Base-by-base conservation (phyloP, 2,113 vertebrate species). In the Poeciliopsis retropinna region DNA sequence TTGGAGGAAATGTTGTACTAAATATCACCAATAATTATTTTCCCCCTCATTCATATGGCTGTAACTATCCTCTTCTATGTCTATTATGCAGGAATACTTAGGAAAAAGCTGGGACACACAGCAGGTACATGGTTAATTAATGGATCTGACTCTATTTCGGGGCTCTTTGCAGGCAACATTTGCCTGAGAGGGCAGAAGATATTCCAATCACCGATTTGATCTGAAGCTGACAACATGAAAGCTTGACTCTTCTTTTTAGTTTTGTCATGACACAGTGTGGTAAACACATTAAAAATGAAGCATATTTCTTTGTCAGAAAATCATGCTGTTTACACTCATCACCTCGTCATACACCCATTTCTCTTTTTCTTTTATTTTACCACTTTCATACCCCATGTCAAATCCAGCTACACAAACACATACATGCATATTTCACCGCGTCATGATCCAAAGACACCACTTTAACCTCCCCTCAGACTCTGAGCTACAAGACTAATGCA, bases 71-170 rank as follows among this genome's bases (percentile, higher is more conserved):
- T 65, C 61, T 69, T 60, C 51, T 25, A 28, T 34, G 70, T 15
- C 78, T 70, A 69, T 82, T 60, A 85, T 81, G 82, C 71, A 79
- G 83, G 82, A 73, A 83, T 82, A 75, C 76, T 72, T 76, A 78
- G 64, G 9, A 62, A 75, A 77, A 68, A 82, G 60, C 76, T 62
- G 69, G 73, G 79, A 83, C 83, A 79, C 89, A 85, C 88, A 91
- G 92, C 87, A 85, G 87, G 88, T 77, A 79, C 85, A 92, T 92
- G 89, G 67, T 92, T 92, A 90, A 93, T 92, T 92, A 69, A 93
- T 92, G 88, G 68, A 67, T 28, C 62, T 57, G 80, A 82, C 60
- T 81, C 89, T 91, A 89, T 91, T 91, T 89, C 87, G 62, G 47
- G 85, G 76, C 54, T 85, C n/a, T 63, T 25, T 80, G 83, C 67